Base-by-base conservation (phyloP, 2,797 vertebrate species). In the Acridotheres tristis region DNA sequence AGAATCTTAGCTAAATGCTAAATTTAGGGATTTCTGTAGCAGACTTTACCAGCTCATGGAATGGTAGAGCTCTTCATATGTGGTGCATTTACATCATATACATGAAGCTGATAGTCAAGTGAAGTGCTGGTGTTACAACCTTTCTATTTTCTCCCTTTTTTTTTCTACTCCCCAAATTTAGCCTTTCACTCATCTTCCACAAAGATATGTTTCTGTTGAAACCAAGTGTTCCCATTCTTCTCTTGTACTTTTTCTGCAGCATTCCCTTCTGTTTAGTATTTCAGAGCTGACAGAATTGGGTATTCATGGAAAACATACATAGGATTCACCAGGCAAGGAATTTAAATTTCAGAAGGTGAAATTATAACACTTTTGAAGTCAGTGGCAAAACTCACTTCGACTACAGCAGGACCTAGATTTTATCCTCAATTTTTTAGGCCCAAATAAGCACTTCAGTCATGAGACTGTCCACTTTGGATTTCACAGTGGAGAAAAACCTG, bases 281-380 rank as follows among this genome's bases (percentile, higher is more conserved):
- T 86, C 74, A 85, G 80, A 76, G 67, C 71, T 93, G 94, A 96
- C 95, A 96, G 91, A 96, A 94, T 93, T 93, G 88, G 94, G 83
- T 96, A 78, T 84, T 94, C 91, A 78, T 61, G 21, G 91, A 91
- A 94, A 95, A 93, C n/a, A 66, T 69, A 77, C 23, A 50, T 66
- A 74, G 47, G 53, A 89, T 81, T 86, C 54, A 59, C 85, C 51
- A 88, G 77, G 38, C 74, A 86, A 86, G 59, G 57, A 78, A 91
- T 93, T 91, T 81, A 79, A 89, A 94, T 95, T 88, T 88, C 80
- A 59, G 63, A 74, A 94, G 91, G 88, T 92, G 67, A 90, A 96
- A 96, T 94, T 91, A 53, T 85, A 94, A 40, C 88, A 67, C 89
- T 88, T 95, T 82, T 90, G 82, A 96, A 96, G 81, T 94, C 61